Evolutionary conservation across 2,888 invertebrate species (phyloP).

Genomic region (Macrosiphum euphorbiae): DNA sequence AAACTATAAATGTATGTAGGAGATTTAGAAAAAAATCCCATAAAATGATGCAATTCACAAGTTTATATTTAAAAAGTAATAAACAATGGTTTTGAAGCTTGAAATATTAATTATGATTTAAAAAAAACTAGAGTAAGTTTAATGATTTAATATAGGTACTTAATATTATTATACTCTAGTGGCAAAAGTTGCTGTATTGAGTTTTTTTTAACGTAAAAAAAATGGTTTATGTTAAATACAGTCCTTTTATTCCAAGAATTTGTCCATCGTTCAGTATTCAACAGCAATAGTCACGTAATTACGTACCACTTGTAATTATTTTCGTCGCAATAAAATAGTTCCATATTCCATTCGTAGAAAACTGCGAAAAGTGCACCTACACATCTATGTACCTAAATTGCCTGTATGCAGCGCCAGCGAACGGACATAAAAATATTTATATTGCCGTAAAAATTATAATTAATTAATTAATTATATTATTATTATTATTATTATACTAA

Average conservation of each 20-base stretch:
- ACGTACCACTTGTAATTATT: background rate
- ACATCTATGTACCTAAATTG: background rate
- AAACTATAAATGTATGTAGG: too few species aligned
- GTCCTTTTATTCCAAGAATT: background rate
- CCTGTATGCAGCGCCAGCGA: background rate
- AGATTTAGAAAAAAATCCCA: too few species aligned
- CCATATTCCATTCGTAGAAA: background rate
- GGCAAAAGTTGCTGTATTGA: background rate
- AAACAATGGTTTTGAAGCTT: background rate
- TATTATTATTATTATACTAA: too few species aligned
- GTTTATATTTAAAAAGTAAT: too few species aligned
- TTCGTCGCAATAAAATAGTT: background rate
- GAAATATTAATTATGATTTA: too few species aligned
- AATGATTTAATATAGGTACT: background rate
- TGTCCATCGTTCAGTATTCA: background rate
- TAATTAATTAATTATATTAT: too few species aligned
- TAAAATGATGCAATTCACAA: too few species aligned
- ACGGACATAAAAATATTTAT: background rate
- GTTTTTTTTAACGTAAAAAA: too few species aligned
- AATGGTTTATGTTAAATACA: background rate
- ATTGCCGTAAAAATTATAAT: background rate
- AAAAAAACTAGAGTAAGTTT: background rate
- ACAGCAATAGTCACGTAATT: background rate
- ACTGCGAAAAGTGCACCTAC: background rate
- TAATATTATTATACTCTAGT: background rate